Base-by-base conservation (phyloP, 2,888 invertebrate species). In the Pseudococcus jackbeardsleyi region DNA sequence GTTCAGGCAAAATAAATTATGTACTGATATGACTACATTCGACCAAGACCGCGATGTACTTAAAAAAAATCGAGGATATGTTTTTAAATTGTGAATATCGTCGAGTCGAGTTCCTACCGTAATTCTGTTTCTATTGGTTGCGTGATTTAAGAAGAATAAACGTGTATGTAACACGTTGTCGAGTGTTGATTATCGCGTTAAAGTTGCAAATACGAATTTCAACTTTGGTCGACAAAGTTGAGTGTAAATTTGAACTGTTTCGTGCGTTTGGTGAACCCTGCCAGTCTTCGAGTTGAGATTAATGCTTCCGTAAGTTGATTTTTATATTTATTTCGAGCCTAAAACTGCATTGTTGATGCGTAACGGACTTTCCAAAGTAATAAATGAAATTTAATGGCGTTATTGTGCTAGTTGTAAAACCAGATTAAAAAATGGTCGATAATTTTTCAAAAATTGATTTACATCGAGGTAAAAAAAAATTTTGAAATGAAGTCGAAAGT, bases 21-120 rank as follows among this genome's bases (percentile, higher is more conserved):
- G 3, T 33, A n/a, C 54, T 54, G 72, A 72, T 72, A 72, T 5
- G 42, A 72, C 2, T 39, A 15, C 22, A 19, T 22, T 11, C 68
- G 26, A 68, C 68, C 72, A 68, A 6, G 11, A n/a, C 6, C 6
- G 8, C 64, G 12, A 22, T 12, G 64, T 64, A 11, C 64, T 64
- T 54, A 0, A 22, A 64, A 64, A 19, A 64, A 64, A 64, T 64
- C 22, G 9, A 22, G 22, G 5, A 64, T 22, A 39, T 0, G 72
- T 72, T 33, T 72, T 33, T 17, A 15, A 72, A 64, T 22, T 19
- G 72, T 72, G 39, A 72, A 72, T 72, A 72, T 72, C 64, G 64
- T 64, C 72, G 15, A 72, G 72, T 72, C 33, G 7, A 72, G 33
- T 72, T 33, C 17, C 33, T 72, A 7, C 72, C 6, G 17, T 72